These are phyloP conservation scores for Clarias laeviceps DNA, from an alignment of 2,797 vertebrate genomes.

Conservation along the genomic window DNA sequence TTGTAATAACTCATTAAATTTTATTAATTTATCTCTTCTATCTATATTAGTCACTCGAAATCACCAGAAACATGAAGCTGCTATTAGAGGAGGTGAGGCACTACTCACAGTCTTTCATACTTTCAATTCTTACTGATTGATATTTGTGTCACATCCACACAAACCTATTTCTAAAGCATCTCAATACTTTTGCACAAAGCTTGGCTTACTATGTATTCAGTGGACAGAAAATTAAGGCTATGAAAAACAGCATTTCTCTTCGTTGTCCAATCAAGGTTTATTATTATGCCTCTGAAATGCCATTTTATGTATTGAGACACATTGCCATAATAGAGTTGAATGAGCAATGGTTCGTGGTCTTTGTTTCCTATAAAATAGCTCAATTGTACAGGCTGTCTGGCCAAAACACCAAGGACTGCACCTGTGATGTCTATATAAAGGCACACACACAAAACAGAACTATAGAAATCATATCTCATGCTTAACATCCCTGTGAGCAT, in stretches of 20 bases:
- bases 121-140: background rate
- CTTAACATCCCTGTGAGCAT: background rate
- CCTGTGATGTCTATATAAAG: conserved; percentile 36
- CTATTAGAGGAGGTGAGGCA: conserved; percentile 77
- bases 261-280: background rate
- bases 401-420: conserved; percentile 20
- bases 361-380: conserved; percentile 30
- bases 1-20: background rate
- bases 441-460: conserved; percentile 14
- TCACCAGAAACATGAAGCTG: conserved; percentile 78
- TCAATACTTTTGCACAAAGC: background rate
- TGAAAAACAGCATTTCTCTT: conserved; percentile 10
- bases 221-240: background rate
- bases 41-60: conserved; percentile 76
- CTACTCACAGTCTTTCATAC: conserved; percentile 5
- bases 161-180: background rate
- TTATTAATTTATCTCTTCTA: background rate
- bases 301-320: conserved; percentile 20
- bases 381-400: conserved; percentile 17
- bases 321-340: conserved; percentile 22
- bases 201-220: background rate
- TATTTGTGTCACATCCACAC: background rate
- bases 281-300: conserved; percentile 24
- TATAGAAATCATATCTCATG: conserved; percentile 4
- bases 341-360: conserved; percentile 13